Evolutionary conservation across 2,888 invertebrate genomes (phyloP).

Genomic region (Blastobasis adustella): DNA sequence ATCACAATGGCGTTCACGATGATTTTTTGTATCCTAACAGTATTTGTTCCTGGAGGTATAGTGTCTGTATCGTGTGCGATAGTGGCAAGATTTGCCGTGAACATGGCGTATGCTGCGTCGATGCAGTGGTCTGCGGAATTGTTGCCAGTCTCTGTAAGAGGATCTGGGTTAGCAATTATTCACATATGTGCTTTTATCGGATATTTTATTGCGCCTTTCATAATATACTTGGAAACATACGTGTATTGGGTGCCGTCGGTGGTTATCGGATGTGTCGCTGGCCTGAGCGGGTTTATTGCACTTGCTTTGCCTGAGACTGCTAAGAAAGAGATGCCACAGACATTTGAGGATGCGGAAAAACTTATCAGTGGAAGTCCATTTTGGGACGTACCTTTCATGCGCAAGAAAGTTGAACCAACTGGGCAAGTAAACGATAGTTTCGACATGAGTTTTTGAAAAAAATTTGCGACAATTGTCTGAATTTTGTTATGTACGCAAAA

Average conservation of each 20-base stretch:
- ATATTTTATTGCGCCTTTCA: conserved; percentile 35
- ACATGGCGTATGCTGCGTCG: conserved; percentile 32
- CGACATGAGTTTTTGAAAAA: neutral
- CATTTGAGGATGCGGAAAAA: conserved; percentile 29
- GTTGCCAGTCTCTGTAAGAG: conserved; percentile 39
- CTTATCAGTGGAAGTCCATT: conserved; percentile 19
- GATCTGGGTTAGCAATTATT: conserved; percentile 36
- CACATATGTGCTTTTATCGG: conserved; percentile 41
- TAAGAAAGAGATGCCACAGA: conserved; percentile 28
- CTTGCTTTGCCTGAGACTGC: conserved; percentile 26
- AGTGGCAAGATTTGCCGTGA: conserved; percentile 39
- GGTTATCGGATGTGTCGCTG: conserved; percentile 18
- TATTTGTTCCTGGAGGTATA: conserved; percentile 28
- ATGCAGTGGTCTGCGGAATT: conserved; percentile 48
- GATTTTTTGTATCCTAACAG: conserved; percentile 34
- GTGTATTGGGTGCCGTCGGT: conserved; percentile 22
- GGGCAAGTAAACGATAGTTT: neutral
- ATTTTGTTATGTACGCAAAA: too few relatives aligned
- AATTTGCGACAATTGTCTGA: too few relatives aligned
- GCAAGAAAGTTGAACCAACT: conserved; percentile 8
- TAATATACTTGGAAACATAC: conserved; percentile 23
- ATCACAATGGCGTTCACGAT: conserved; percentile 26
- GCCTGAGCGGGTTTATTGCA: conserved; percentile 13
- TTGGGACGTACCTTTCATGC: conserved; percentile 26
- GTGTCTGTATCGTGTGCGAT: conserved; percentile 35